A percentile compares a stretch with the other conserved stretches of the same genome.
Conservation (phyloP, 2,113 vertebrate genomes). For the Sinocyclocheilus anophthalmus region DNA sequence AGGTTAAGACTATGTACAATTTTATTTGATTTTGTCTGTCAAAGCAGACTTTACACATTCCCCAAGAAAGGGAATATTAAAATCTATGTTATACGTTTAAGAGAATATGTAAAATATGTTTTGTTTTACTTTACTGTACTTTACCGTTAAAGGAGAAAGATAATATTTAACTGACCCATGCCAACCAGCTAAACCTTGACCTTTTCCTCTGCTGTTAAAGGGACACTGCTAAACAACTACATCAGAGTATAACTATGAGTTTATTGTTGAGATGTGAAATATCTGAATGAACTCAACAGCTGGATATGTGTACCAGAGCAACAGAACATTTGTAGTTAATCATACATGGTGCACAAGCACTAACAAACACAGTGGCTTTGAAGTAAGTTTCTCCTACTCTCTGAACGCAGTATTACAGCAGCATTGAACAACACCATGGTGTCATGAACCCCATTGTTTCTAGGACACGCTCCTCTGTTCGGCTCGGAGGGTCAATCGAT, state of each 20-base stretch:
- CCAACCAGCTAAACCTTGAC: not conserved
- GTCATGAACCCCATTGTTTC: constrained; percentile 60
- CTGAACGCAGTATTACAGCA: constrained; percentile 22
- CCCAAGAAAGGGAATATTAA: too few species aligned
- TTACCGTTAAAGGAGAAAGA: too few species aligned
- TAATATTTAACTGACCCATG: not conserved
- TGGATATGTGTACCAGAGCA: not conserved
- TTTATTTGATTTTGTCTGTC: too few species aligned
- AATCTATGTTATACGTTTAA: too few species aligned
- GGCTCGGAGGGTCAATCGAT: constrained; percentile 65
- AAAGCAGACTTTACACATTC: not conserved
- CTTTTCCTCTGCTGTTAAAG: not conserved
- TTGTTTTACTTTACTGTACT: too few species aligned
- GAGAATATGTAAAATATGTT: not conserved
- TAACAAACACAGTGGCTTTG: constrained; percentile 43
- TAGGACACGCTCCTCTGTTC: constrained; percentile 55
- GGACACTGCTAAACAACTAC: not conserved
- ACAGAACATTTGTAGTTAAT: constrained; percentile 12
- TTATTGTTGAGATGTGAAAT: not conserved
- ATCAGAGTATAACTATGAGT: not conserved
- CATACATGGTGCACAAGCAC: constrained; percentile 4
- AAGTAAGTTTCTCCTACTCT: constrained; percentile 43
- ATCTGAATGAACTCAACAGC: constrained; percentile 13
- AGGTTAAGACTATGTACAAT: too few species aligned
- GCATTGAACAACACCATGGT: constrained; percentile 55